Conservation (phyloP, 2,113 vertebrate genomes). For the Pandion haliaetus region DNA sequence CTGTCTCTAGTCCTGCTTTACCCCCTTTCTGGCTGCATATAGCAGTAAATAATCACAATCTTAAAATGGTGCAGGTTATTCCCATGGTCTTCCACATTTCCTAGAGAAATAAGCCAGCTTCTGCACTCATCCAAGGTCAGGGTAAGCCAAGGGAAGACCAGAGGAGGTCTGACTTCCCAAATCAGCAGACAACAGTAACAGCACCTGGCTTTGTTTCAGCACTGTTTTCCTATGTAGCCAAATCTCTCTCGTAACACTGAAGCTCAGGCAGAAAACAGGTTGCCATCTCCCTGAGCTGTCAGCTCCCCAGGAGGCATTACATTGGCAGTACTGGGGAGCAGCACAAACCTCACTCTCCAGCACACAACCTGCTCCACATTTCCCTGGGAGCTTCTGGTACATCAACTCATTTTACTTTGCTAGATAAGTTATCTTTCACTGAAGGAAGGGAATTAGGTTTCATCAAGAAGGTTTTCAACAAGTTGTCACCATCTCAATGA, state of each 20-base stretch:
- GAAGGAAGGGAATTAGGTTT: background rate
- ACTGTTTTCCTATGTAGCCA: background rate
- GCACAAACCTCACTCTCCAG: background rate
- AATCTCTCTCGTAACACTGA: background rate
- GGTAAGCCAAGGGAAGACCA: background rate
- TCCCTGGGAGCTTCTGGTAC: background rate
- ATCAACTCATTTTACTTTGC: background rate
- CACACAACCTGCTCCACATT: background rate
- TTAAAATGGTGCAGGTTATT: background rate
- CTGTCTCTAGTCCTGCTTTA: background rate
- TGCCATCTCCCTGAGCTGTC: background rate
- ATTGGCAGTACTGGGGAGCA: background rate
- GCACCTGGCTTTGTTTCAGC: background rate
- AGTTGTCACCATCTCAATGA: constrained; percentile 15
- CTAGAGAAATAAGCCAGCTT: background rate
- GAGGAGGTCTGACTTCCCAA: background rate
- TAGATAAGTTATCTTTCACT: background rate
- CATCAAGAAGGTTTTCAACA: constrained; percentile 38
- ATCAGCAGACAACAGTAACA: background rate
- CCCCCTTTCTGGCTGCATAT: background rate
- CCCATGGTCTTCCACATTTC: background rate
- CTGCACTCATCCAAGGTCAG: background rate
- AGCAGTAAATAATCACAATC: background rate
- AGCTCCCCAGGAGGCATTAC: background rate
- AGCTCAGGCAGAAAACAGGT: background rate